A percentile compares a stretch with the other conserved stretches of the same genome.
These are phyloP conservation scores for Marmota monax DNA, from an alignment of 2,113 vertebrate species.

Conservation along the genomic window DNA sequence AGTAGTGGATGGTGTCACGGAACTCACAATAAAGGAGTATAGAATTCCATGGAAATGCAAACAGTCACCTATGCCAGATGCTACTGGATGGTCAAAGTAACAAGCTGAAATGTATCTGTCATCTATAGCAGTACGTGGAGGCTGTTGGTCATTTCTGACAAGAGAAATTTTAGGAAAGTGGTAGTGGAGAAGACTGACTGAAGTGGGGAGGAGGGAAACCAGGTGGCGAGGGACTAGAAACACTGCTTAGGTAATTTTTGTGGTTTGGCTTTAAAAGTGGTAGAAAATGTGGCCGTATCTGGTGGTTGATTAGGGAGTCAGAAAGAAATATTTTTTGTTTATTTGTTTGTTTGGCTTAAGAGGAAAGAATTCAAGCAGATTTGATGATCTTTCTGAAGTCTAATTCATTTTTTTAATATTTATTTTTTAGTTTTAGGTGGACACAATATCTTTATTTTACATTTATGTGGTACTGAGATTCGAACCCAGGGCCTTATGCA, in stretches of 20 bases:
- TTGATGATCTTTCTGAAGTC: neutral
- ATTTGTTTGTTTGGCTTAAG: neutral
- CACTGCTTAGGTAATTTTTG: neutral
- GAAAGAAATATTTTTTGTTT: neutral
- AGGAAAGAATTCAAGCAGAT: neutral
- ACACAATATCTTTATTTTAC: no score
- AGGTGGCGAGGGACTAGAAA: neutral
- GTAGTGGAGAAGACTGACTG: neutral
- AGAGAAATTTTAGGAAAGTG: constrained; percentile 5
- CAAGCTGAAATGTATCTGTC: neutral
- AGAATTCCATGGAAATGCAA: neutral
- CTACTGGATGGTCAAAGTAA: neutral
- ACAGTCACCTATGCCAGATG: neutral
- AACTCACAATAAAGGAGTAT: neutral
- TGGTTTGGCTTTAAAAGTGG: neutral
- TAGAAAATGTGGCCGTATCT: neutral
- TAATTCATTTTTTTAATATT: neutral
- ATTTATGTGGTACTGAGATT: no score
- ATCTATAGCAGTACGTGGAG: neutral
- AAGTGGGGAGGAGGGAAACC: neutral
- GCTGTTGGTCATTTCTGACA: neutral
- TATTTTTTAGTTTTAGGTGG: no score
- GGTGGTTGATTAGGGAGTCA: neutral
- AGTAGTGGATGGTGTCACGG: no score
- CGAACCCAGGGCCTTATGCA: no score